Conservation (phyloP, 2,113 vertebrate species). For the Gallinago undulata region DNA sequence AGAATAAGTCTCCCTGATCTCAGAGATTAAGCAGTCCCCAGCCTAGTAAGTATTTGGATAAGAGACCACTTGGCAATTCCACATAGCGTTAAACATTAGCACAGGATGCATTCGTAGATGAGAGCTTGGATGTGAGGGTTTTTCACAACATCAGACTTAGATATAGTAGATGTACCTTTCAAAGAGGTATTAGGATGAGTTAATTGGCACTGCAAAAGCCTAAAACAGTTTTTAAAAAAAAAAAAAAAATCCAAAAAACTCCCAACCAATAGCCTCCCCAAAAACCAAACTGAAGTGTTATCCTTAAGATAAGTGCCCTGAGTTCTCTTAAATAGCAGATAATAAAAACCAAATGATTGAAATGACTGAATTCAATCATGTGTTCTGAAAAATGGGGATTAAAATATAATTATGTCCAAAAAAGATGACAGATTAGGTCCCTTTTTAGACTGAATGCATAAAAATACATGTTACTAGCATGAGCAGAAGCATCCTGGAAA, state of each 20-base stretch:
- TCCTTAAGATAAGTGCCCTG: not conserved
- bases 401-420: not conserved
- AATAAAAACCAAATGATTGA: not conserved
- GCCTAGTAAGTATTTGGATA: slow-evolving; percentile 7
- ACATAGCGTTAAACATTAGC: not conserved
- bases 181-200: not conserved
- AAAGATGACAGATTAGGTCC: not conserved
- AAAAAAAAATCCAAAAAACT: not conserved
- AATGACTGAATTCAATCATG: not conserved
- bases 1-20: slow-evolving; percentile 55
- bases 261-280: too few relatives aligned
- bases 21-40: slow-evolving; percentile 34
- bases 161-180: not conserved
- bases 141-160: not conserved
- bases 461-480: not conserved
- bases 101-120: not conserved
- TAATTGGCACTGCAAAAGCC: not conserved
- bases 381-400: not conserved
- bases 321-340: not conserved
- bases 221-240: not conserved
- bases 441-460: not conserved
- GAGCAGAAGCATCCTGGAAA: not conserved
- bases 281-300: not conserved
- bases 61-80: slow-evolving; percentile 42
- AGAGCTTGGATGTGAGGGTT: not conserved